These are phyloP conservation scores for Saturnia japonica DNA, from an alignment of 2,888 invertebrate species.

Conservation along the genomic window DNA sequence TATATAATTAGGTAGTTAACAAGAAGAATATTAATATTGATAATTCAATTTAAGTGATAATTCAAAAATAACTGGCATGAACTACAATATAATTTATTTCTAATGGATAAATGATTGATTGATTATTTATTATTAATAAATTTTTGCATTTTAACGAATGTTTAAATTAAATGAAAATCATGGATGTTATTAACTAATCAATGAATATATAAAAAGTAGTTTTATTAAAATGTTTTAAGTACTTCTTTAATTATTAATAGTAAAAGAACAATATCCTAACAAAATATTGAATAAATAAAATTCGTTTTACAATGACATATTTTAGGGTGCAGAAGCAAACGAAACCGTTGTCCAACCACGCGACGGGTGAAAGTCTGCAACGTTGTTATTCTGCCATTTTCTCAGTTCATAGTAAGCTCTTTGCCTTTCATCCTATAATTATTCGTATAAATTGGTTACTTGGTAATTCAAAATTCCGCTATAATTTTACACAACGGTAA, in stretches of 20 bases:
- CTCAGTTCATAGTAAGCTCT: constrained; percentile 58
- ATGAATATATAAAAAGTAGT: not conserved
- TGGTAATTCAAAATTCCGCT: constrained; percentile 44
- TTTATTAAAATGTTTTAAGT: not conserved
- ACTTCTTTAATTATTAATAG: not conserved
- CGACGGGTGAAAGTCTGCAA: constrained; percentile 66
- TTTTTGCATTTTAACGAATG: not conserved
- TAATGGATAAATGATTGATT: too few species aligned
- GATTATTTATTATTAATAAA: too few species aligned
- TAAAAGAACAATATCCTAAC: not conserved
- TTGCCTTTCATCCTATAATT: constrained; percentile 62
- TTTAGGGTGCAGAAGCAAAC: constrained; percentile 51
- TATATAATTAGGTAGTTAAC: not conserved
- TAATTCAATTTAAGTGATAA: too few species aligned
- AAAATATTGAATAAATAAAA: not conserved
- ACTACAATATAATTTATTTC: too few species aligned
- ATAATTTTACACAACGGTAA: constrained; percentile 38
- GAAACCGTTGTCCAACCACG: constrained; percentile 38
- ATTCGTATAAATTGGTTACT: constrained; percentile 62
- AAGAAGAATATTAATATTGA: not conserved
- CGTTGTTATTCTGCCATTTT: constrained; percentile 72
- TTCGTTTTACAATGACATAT: constrained; percentile 31
- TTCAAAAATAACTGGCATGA: too few species aligned
- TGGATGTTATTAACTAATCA: not conserved
- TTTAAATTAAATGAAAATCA: not conserved